Base-by-base conservation (phyloP, 2,113 vertebrate genomes). In the Salvator merianae region DNA sequence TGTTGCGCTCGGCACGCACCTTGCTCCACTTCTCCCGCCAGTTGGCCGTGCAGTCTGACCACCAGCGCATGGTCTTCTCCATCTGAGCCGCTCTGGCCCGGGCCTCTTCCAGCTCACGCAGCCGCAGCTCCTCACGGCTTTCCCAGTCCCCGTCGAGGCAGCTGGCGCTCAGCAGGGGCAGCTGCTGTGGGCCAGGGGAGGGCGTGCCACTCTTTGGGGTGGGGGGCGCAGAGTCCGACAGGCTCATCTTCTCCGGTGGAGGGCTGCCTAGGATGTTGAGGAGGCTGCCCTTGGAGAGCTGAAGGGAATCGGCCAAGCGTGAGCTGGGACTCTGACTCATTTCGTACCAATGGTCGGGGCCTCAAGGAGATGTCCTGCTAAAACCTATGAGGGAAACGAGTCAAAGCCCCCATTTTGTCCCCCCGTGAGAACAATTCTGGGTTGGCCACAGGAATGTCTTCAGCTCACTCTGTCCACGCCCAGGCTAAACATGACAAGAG, bases 41-140 rank as follows among this genome's bases (percentile, higher is more conserved):
- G 95, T 99, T 99, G 94, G 98, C 98, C 0, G 98, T 99, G 94
- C 98, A 99, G 95, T 99, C 98, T 0, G 98, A 99, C 98, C 98
- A 99, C 98, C 98, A 99, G 28, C 98, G 97, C 98, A 99, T 99
- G 8, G 98, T 99, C 94, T 99, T 99, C 95, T 99, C 98, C 98
- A 99, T 99, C 95, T 99, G 98, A 0, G 98, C 97, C 0, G 98
- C 98, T 13, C 98, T 94, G 0, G 98, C 98, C 6, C 98, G 95
- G 0, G 98, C 98, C 92, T 99, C 98, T 94, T 99, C 98, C 92
- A 99, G 95, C 93, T 99, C 98, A 28, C 98, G 94, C 84, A 98
- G 95, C 30, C 97, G 96, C 90, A 99, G 96, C 95, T 99, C 98
- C 93, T 99, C 98, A 2, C 98, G 96, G 89, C 98, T 97, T 94